Evolutionary conservation across 2,888 invertebrate species (phyloP), one percentile per base, ranked within the genome.

Genomic region (Dicranocentrus wangi): DNA sequence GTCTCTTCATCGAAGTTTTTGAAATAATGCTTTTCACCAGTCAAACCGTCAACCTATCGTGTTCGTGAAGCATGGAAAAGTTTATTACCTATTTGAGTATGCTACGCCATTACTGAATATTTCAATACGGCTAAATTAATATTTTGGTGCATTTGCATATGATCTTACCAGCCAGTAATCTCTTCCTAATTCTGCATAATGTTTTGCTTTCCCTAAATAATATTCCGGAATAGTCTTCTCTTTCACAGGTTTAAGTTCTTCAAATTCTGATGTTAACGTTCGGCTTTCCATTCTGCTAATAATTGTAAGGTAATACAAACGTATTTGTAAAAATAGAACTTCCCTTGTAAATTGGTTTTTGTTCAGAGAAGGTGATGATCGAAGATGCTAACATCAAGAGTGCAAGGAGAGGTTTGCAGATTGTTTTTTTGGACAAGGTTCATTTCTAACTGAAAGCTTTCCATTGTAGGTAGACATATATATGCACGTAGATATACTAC

Each of bases 31-130:
- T 90, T 88, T 86, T 91, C 90, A 19, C 90, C 91, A 1, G 92
- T 92, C 80, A 91, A 90, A 15, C 90, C 91, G 88, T 91, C 91
- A 82, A 93, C 89, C 93, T 93, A 55, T 23, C 47, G 32, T n/a
- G n/a, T n/a, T n/a, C n/a, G n/a, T n/a, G n/a, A 10, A 47, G 32
- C 32, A 3, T 32, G 3, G 10, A 32, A 32, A 32, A n/a, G n/a
- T n/a, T n/a, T 10, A 10, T 32, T 32, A 10, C 10, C 5, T 32
- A 7, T 32, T 32, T 32, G 3, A 7, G 32, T 3, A 32, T 7
- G 32, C 32, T 10, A 32, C 3, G 3, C 13, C 2, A 39, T 42
- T 10, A 15, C n/a, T n/a, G n/a, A n/a, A 68, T 32, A 32, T 65
- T 60, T 23, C 17, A 43, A 60, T 21, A 58, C n/a, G 13, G 7